Percentiles rank a stretch among this genome's conserved stretches.
These are phyloP conservation scores for Slavum lentiscoides DNA, from an alignment of 2,888 invertebrate genomes.

Conservation along the genomic window DNA sequence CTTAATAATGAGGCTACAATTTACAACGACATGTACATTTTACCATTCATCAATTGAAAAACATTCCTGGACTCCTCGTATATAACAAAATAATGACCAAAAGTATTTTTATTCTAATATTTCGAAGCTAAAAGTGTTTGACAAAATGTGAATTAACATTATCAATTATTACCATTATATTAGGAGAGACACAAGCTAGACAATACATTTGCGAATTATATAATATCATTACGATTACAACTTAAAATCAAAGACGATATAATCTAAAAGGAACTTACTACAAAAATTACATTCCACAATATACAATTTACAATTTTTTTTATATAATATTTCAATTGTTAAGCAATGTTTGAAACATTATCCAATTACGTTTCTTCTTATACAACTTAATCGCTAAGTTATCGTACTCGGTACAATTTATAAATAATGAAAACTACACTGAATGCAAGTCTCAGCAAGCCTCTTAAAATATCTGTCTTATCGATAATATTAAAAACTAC, in stretches of 20 bases:
- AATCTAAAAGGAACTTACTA: slow-evolving; percentile 45
- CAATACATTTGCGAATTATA: slow-evolving; percentile 31
- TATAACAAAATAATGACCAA: slow-evolving; percentile 18
- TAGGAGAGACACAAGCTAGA: slow-evolving; percentile 1
- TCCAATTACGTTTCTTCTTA: neutral
- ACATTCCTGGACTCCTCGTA: neutral
- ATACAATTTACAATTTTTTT: slow-evolving; percentile 25
- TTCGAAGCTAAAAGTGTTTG: slow-evolving; percentile 17
- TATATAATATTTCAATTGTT: neutral
- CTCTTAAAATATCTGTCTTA: slow-evolving; percentile 33
- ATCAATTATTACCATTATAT: neutral
- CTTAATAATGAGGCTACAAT: slow-evolving; percentile 12
- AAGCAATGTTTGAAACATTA: slow-evolving; percentile 21
- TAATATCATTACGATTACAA: slow-evolving; percentile 6
- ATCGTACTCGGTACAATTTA: slow-evolving; percentile 17
- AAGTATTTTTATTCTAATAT: slow-evolving; percentile 28
- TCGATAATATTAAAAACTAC: slow-evolving; percentile 28
- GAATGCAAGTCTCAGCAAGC: neutral
- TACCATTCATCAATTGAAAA: slow-evolving; percentile 4
- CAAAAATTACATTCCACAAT: slow-evolving; percentile 37
- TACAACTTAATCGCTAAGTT: slow-evolving; percentile 18
- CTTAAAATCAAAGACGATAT: slow-evolving; percentile 16
- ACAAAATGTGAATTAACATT: slow-evolving; percentile 16
- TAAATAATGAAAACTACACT: slow-evolving; percentile 28
- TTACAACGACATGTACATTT: slow-evolving; percentile 8